Evolutionary conservation across 1,140 invertebrate genomes (phyloP), one percentile per base, ranked within the genome.

Genomic region (Drosophila kurseongensis): DNA sequence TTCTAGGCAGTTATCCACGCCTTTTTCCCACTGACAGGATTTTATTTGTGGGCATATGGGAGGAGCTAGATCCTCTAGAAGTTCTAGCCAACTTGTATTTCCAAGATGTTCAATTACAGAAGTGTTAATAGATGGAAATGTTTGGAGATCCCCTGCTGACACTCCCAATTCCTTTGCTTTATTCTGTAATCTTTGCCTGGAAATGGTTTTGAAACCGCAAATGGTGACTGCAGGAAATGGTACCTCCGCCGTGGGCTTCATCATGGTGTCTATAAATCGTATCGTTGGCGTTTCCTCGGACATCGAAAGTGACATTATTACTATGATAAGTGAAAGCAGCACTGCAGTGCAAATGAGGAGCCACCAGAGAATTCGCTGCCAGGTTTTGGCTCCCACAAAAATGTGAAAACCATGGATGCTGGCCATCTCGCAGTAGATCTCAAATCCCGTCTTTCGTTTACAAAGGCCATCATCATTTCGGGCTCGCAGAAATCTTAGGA

Each of bases 191-290:
- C 10, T 56, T 7, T 13, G 9, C 27, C 41, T 42, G 7, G 80
- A 78, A 10, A 68, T 35, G 7, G 42, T 59, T 56, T 84, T 78
- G 0, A 84, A 48, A 8, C 94, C 93, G 75, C 95, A 96, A 54
- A 96, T 92, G 0, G 95, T 95, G 2, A 96, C 93, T 0, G 95
- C 94, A 0, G 95, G 95, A 91, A 95, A 96, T 0, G 94, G 94
- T 57, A 95, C 93, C n/a, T 50, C 59, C 4, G 61, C 36, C 0
- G 36, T 56, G 4, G 85, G 61, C 7, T 68, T 93, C 86, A 95
- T 94, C 4, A 94, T 95, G 32, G 94, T 95, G 74, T 95, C 94
- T 63, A 95, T 94, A 0, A 95, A 93, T 6, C 92, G 90, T 7
- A 93, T 72, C 0, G 93, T 93, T 0, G 93, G 91, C 44, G 91